A percentile compares a stretch with the other conserved stretches of the same genome.
Conservation (phyloP, 1,140 invertebrate species). For the Saccostrea echinata region DNA sequence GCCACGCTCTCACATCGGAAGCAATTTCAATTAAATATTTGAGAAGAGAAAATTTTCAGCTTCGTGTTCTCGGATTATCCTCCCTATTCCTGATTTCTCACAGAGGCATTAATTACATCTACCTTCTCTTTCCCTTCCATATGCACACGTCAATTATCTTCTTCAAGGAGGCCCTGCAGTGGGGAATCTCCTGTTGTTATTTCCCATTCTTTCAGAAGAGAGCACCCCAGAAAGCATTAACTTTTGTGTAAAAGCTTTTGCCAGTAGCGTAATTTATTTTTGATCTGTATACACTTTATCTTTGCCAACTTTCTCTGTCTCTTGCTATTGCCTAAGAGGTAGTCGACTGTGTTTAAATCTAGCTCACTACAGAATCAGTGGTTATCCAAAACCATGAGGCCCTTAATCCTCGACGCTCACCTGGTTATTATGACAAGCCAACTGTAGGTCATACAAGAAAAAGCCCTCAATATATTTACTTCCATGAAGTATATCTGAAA, state of each 20-base stretch:
- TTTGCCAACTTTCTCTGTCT: conserved; percentile 1
- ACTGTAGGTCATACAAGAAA: no score
- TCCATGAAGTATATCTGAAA: no score
- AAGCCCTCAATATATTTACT: no score
- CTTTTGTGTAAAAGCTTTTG: conserved; percentile 29
- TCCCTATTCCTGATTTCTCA: not conserved
- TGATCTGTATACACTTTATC: not conserved
- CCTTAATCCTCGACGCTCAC: no score
- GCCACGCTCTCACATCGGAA: not conserved
- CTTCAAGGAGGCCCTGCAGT: not conserved
- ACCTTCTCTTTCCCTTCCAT: conserved; percentile 14
- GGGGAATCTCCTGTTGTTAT: not conserved
- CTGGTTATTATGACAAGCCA: no score
- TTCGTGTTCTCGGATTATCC: not conserved
- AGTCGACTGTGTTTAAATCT: no score
- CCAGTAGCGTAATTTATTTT: conserved; percentile 20
- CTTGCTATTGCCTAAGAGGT: no score
- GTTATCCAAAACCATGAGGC: no score
- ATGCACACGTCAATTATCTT: conserved; percentile 35
- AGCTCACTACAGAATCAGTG: no score
- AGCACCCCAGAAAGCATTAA: conserved; percentile 10
- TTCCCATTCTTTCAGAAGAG: not conserved
- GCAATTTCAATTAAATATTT: conserved; percentile 31
- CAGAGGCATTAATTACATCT: conserved; percentile 1
- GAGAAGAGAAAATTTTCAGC: not conserved